Base-by-base conservation (phyloP, 1,140 invertebrate genomes). In the Zaprionus nigranus region DNA sequence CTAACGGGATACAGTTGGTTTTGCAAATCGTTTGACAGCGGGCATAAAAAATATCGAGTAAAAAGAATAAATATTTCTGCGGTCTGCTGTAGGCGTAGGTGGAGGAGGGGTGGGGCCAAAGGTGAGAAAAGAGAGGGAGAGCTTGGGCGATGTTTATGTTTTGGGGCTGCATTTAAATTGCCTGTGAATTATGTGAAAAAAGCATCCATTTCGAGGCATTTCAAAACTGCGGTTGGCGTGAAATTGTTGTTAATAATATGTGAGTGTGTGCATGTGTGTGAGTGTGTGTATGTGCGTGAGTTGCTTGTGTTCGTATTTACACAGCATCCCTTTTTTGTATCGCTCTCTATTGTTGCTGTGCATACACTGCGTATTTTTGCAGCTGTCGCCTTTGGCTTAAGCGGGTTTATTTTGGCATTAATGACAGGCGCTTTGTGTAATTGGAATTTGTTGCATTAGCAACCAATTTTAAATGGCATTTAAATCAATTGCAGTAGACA, bases 21-120 rank as follows among this genome's bases (percentile, higher is more conserved):
- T 84, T 81, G 84, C 84, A 87, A 90, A 88, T 87, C 84, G 81
- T 84, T 88, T 87, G 85, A 87, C 84, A 88, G 85, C 65, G 53
- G 20, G 20, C 26, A 20, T 20, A 60, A 53, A 60, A 69, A 59
- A 40, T 38, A 53, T 60, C 20, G 22, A 40, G n/a, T 9, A 78
- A 82, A 79, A 78, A 61, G 38, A 61, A 81, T 75, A 81, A 81
- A 81, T 76, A 80, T 75, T 57, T 62, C 22, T 38, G 65, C 40
- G 64, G 26, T 66, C 63, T 17, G 17, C 17, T 40, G 22, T 1
- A 22, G 38, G 3, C 15, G 11, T n/a, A 20, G 59, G 40, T 5
- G 53, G 46, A 64, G 54, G 60, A 28, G 51, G 30, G 53, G 38
- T 3, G 12, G 38, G 38, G 15, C 0, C 46, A 11, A 13, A 22